phyloP scores from a whole-genome alignment of 2,797 vertebrate species.

The Chrosomus eos region DNA sequence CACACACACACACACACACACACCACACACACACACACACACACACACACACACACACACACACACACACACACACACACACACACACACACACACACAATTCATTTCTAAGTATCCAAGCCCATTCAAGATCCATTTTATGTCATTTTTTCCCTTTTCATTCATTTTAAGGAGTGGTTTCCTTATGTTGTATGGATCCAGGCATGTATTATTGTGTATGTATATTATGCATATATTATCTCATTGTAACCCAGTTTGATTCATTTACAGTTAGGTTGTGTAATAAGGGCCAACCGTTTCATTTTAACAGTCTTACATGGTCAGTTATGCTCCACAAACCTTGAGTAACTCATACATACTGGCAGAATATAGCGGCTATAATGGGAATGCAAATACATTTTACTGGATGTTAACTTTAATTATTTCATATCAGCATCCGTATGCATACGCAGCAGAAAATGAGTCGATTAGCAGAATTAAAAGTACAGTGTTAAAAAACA shows the following conservation, averaged over 20 bases:
- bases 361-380: background rate
- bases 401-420: background rate
- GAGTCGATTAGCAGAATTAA: background rate
- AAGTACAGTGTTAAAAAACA: background rate
- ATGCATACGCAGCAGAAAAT: background rate
- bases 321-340: background rate
- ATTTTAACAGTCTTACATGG: background rate
- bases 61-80: no score
- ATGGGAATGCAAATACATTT: background rate
- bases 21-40: no score
- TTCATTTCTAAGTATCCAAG: no score
- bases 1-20: no score
- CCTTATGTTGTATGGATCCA: background rate
- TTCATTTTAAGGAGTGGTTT: background rate
- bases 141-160: background rate
- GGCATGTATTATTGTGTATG: background rate
- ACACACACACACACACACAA: no score
- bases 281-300: background rate
- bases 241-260: background rate
- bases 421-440: background rate
- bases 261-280: background rate
- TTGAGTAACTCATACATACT: background rate
- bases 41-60: no score
- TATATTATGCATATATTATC: no score
- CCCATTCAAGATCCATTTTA: no score